Evolutionary conservation across 92 coral and sea anemone genomes (phyloP), one percentile per base, ranked within the genome.

Genomic region (Heteractis magnifica): DNA sequence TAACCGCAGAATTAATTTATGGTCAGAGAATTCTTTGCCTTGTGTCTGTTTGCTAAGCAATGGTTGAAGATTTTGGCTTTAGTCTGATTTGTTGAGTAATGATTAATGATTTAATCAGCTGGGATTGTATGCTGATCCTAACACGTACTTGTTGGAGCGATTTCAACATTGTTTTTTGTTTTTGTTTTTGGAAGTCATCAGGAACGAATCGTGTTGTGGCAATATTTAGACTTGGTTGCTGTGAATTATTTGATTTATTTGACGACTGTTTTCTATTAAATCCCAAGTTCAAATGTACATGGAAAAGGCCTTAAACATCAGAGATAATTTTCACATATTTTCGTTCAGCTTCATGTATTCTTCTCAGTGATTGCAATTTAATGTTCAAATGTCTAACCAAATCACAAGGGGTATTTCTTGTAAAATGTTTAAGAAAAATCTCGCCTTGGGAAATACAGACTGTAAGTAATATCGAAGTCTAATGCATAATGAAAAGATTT

Each of bases 41-140:
- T 51, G 51, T 70, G 51, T 16, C 72, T 83, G 56, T 90, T 87
- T 85, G 91, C 94, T 85, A 81, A 79, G 94, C 94, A 90, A 84
- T 90, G 89, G 74, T 65, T 6, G 49, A 71, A 72, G 41, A 71
- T 20, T 71, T n/a, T 51, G 16, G 20, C 62, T 52, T 62, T 59
- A 49, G 51, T 18, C 65, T 71, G 58, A 18, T 49, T 62, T 18
- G 9, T 77, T 62, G 58, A 44, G 60, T 64, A 26, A 51, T 52
- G 55, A 11, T 62, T 52, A 75, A 10, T 18, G n/a, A 12, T 49
- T 49, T 49, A 2, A 41, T 18, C 58, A 75, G 59, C 56, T 49
- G 14, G 8, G 77, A 20, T 68, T 20, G 49, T 68, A 23, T 20
- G 8, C 49, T 26, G 21, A 20, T 64, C 23, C 49, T 20, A 48